Evolutionary conservation across 2,113 vertebrate genomes (phyloP).

Genomic region (Eurystomus gularis): DNA sequence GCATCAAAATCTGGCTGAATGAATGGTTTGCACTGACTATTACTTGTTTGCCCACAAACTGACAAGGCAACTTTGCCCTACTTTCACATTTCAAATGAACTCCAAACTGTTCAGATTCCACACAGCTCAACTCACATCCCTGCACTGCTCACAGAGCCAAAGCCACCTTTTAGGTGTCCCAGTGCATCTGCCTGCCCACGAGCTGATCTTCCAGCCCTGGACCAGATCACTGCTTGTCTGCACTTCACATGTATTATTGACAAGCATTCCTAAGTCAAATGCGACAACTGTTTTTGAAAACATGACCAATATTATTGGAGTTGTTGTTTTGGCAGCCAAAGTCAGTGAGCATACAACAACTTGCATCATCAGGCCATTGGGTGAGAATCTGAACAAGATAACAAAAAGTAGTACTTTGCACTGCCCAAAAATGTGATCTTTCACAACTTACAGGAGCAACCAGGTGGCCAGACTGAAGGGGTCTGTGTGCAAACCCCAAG

Average conservation of each 20-base stretch:
- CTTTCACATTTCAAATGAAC: background rate
- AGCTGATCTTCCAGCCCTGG: background rate
- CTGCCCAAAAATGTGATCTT: background rate
- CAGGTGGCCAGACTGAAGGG: background rate
- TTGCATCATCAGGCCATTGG: background rate
- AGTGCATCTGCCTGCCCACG: background rate
- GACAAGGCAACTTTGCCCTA: background rate
- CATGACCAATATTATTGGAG: background rate
- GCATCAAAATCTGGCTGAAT: background rate
- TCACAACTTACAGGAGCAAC: background rate
- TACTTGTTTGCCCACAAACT: background rate
- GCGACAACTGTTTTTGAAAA: background rate
- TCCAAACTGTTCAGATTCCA: background rate
- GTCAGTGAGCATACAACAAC: background rate
- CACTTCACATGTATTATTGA: accelerated
- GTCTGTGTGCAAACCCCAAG: background rate
- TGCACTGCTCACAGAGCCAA: background rate
- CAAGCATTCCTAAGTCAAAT: background rate
- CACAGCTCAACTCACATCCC: background rate
- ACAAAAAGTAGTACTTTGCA: background rate
- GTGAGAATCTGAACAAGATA: background rate
- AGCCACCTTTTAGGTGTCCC: background rate
- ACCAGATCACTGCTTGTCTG: background rate
- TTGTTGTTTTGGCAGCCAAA: background rate
- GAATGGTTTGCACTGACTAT: background rate